Conservation (phyloP, 1,140 invertebrate species). For the Pristionchus pacificus region DNA sequence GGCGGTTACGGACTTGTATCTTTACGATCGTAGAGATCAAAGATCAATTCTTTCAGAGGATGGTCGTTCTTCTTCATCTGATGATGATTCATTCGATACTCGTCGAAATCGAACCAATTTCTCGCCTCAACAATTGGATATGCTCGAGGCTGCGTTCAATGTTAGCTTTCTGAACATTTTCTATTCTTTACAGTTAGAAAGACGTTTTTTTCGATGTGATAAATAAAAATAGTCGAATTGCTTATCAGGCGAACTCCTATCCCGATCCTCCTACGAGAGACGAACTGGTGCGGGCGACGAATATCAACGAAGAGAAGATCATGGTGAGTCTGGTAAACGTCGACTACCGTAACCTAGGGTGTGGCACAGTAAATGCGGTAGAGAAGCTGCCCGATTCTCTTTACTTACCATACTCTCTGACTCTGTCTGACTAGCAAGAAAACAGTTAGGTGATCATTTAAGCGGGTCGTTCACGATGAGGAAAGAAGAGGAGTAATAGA, state of each 20-base stretch:
- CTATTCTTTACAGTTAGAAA: too few relatives aligned
- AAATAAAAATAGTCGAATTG: background rate
- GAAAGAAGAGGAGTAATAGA: too few relatives aligned
- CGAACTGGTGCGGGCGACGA: constrained; percentile 40
- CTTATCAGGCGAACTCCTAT: constrained; percentile 57
- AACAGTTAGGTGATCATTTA: too few relatives aligned
- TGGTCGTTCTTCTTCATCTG: constrained; percentile 1
- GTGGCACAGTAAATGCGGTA: background rate
- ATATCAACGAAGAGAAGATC: constrained; percentile 46
- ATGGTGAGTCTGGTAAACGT: constrained; percentile 38
- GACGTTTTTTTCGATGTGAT: background rate
- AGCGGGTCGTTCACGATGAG: too few relatives aligned
- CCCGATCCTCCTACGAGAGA: constrained; percentile 41
- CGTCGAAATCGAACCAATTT: constrained; percentile 97
- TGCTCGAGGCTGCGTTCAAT: constrained; percentile 81
- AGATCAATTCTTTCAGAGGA: too few relatives aligned
- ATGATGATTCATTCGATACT: constrained; percentile 17
- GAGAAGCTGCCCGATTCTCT: too few relatives aligned
- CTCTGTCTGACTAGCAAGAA: too few relatives aligned
- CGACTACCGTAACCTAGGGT: background rate
- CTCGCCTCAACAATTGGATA: constrained; percentile 97
- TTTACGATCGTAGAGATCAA: too few relatives aligned
- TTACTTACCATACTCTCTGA: too few relatives aligned
- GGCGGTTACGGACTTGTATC: too few relatives aligned
- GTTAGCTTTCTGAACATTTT: too few relatives aligned